Conservation (phyloP, 2,113 vertebrate genomes). For the Protobothrops mucrosquamatus region DNA sequence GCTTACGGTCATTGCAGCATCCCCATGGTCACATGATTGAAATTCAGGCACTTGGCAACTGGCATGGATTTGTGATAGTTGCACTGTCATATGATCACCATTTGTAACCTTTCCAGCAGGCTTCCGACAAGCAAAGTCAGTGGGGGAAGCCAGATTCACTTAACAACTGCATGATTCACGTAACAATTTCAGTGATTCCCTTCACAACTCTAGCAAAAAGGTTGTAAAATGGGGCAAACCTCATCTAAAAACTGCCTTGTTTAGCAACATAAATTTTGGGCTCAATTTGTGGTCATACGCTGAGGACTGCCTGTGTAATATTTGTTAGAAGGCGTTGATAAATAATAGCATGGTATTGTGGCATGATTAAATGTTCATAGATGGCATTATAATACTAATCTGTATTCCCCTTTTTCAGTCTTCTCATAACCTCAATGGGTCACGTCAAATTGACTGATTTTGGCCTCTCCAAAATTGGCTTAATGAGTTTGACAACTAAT, state of each 20-base stretch:
- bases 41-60: neutral
- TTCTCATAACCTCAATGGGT: constrained; percentile 97
- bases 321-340: neutral
- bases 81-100: neutral
- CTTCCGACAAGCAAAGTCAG: neutral
- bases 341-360: neutral
- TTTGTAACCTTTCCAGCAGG: neutral
- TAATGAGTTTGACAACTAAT: constrained; percentile 98
- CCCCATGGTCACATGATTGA: neutral
- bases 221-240: neutral
- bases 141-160: neutral
- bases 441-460: constrained; percentile 98
- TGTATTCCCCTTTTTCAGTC: constrained; percentile 67
- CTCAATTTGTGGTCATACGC: neutral
- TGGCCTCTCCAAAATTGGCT: constrained; percentile 94
- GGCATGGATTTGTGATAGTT: neutral
- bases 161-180: no score
- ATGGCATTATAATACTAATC: constrained; percentile 22
- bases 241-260: neutral
- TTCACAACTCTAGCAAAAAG: neutral
- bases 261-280: neutral
- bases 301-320: neutral
- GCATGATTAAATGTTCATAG: constrained; percentile 18
- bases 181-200: neutral
- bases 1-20: neutral